Base-by-base conservation (phyloP, 2,888 invertebrate genomes). In the Ophion obscuratus region DNA sequence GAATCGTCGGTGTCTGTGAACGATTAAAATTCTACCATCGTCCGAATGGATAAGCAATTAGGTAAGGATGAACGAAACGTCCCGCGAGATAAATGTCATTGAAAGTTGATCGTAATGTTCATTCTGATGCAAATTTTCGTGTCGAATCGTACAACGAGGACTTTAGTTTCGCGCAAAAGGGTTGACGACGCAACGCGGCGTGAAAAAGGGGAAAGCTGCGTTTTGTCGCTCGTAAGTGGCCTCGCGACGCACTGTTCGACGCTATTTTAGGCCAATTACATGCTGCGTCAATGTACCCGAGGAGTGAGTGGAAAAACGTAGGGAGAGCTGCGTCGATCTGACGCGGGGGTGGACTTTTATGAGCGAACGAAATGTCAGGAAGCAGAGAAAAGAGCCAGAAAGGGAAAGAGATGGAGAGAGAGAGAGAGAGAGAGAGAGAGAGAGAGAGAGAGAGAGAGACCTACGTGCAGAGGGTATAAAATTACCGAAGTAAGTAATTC, bases 401-500 rank as follows among this genome's bases (percentile, higher is more conserved):
- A 11, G 53, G 36, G 47, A 36, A 36, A 66, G 17, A 36, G 36
- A 66, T n/a, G n/a, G 36, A 66, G 66, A 14, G 36, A 36, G 64
- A 36, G 64, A 44, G 67, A 10, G 31, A 53, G 47, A 62, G 62
- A 31, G 67, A 20, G 36, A 53, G 47, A 40, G 66, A 36, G 17
- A 36, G 36, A 66, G 36, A 66, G 36, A 17, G 36, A 36, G 36
- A 36, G 66, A 44, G 67, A 10, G 36, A 53, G 47, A 53, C 0
- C 53, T 10, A 9, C 20, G 67, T 10, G 80, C 17, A 64, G 59
- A 76, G 70, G 82, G 88, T 89, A 90, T 90, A 88, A 91, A 91
- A 91, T 91, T 90, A 91, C 88, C 88, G 88, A 87, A 90, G 91
- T 90, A 90, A 91, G 89, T 91, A 92, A 92, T 92, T 91, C 81